Evolutionary conservation across 2,797 vertebrate species (phyloP), one percentile per base, ranked within the genome.

Genomic region (Acropternis orthonyx): DNA sequence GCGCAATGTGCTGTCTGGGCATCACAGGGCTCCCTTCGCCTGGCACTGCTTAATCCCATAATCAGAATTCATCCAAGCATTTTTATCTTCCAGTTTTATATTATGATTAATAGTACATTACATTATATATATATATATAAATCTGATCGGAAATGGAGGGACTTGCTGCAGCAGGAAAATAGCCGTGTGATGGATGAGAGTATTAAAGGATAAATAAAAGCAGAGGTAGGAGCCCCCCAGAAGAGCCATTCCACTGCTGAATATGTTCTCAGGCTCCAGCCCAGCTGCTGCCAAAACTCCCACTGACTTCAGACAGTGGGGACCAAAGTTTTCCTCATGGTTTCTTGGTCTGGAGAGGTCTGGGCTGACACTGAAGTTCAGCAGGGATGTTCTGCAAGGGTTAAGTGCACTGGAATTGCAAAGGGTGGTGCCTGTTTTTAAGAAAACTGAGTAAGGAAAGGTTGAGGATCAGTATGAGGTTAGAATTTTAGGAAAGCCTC

Each of bases 1-100:
- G 82, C 2, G 1, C 87, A 0, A 3, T 6, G 27, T 51, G 83
- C 85, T 89, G 84, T 44, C 80, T 43, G 12, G 80, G 85, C 24
- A 2, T 24, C 19, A 1, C 23, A 3, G 73, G 86, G 91, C 86
- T 56, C 30, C 73, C 69, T 51, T 37, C 10, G 36, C 59, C 86
- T 37, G 51, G 20, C 87, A 39, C 83, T 46, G n/a, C 91, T 76
- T 95, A 94, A 95, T 95, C 46, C 63, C 18, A 0, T 62, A 8
- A 73, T 89, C 93, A 91, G 55, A 91, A 95, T 91, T 82, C 93
- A 72, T 24, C 32, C 90, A 18, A 51, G 92, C 84, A 16, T 61
- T 89, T 72, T 78, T 81, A 89, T 93, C 89, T 95, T 22, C 76
- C 62, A 12, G 23, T 48, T 88, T 37, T 86, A 68, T 75, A 68